A percentile compares a stretch with the other conserved stretches of the same genome.
phyloP scores from a whole-genome alignment of 2,888 invertebrate species.

The Tinea semifulvella region DNA sequence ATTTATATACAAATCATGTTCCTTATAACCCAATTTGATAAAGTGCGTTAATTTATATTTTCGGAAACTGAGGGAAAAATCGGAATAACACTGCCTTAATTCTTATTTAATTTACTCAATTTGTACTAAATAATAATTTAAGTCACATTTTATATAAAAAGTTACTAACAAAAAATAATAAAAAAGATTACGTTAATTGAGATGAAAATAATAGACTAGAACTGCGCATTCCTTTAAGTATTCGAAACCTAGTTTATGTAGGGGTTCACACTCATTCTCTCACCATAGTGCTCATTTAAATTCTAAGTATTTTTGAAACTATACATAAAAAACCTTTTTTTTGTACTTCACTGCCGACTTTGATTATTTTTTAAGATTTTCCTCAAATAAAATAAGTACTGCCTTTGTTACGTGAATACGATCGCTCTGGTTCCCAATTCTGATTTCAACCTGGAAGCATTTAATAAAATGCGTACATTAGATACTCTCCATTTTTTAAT shows the following conservation, averaged over 20 bases:
- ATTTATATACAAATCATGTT: too few relatives aligned
- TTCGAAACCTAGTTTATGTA: background rate
- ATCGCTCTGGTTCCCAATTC: too few relatives aligned
- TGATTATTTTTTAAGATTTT: too few relatives aligned
- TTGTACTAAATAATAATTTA: background rate
- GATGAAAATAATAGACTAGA: background rate
- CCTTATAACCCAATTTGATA: too few relatives aligned
- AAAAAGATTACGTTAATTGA: background rate
- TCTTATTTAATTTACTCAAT: slow-evolving; percentile 7
- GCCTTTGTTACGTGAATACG: too few relatives aligned
- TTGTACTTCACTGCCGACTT: background rate
- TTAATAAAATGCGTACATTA: too few relatives aligned
- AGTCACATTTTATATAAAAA: slow-evolving; percentile 4
- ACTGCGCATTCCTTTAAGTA: slow-evolving; percentile 3
- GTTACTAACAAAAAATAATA: slow-evolving; percentile 5
- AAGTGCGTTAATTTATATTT: too few relatives aligned
- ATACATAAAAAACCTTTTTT: background rate
- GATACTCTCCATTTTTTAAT: too few relatives aligned
- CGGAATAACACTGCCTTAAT: slow-evolving; percentile 10
- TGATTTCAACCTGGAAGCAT: too few relatives aligned
- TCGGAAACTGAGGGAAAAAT: too few relatives aligned
- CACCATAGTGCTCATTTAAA: too few relatives aligned
- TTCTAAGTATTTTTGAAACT: background rate
- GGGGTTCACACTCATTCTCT: background rate
- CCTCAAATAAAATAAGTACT: too few relatives aligned